A percentile compares a stretch with the other conserved stretches of the same genome.
Evolutionary conservation across 2,888 invertebrate genomes (phyloP).

Genomic region (Epirrhoe alternata): DNA sequence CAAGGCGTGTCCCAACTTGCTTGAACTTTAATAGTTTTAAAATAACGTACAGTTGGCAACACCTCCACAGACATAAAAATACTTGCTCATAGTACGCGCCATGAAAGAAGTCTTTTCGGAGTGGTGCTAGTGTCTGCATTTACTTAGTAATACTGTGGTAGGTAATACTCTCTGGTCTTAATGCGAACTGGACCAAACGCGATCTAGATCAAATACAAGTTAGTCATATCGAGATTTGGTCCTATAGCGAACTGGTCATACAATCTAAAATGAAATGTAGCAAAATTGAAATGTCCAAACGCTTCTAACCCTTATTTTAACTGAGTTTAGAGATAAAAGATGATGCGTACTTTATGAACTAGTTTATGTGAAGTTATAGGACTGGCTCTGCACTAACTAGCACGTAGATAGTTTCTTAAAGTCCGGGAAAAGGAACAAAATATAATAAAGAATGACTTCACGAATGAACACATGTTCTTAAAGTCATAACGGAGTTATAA

Average conservation of each 20-base stretch:
- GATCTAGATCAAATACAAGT: too few species aligned
- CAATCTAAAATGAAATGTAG: too few species aligned
- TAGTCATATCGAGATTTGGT: too few species aligned
- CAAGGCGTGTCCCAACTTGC: conserved; percentile 31
- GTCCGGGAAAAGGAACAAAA: conserved; percentile 20
- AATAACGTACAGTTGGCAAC: conserved; percentile 15
- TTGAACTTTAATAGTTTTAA: conserved; percentile 19
- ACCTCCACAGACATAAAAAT: neutral
- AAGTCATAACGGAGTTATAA: conserved; percentile 23
- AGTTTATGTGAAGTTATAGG: neutral
- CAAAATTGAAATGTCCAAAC: too few species aligned
- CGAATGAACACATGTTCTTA: conserved; percentile 24
- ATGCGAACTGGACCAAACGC: too few species aligned
- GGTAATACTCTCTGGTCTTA: too few species aligned
- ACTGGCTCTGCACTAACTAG: conserved; percentile 1
- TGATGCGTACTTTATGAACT: neutral
- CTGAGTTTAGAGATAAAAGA: too few species aligned
- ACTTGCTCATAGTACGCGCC: neutral
- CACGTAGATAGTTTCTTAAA: conserved; percentile 15
- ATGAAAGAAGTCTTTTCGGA: too few species aligned
- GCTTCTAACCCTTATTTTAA: too few species aligned
- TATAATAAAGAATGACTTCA: conserved; percentile 24
- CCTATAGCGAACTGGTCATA: too few species aligned
- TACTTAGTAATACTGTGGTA: too few species aligned
- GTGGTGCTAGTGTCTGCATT: too few species aligned